Evolutionary conservation across 1,140 invertebrate genomes (phyloP), one percentile per base, ranked within the genome.

Genomic region (Acyrthosiphon pisum): DNA sequence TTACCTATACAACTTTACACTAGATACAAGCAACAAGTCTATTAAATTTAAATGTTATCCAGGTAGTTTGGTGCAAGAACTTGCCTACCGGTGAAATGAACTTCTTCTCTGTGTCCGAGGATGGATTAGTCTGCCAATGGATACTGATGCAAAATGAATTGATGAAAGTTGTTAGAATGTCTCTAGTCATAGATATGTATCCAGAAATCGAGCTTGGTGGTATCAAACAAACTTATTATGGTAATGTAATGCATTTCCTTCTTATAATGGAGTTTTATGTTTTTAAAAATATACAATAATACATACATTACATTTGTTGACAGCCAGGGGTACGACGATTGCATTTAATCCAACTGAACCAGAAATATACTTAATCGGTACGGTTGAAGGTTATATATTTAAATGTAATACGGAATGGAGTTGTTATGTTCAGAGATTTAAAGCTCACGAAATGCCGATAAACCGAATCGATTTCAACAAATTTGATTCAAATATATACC

Each of bases 361-460:
- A 2, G 96, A 97, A 93, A 96, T 98, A 90, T 99, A 98, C 95
- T 95, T 99, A 60, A 97, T 99, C 50, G 98, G 98, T 44, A 99
- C 98, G 1, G 98, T 99, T 94, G 98, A 98, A 94, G 98, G 99
- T n/a, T 96, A 97, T 93, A 97, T 99, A 94, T 98, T 98, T 95
- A 98, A 98, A 94, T 99, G 98, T 95, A 98, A 98, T 87, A 97
- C 97, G 3, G 97, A 96, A 46, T 97, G 97, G 94, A 97, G 97
- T 23, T 96, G 96, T 94, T 98, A 98, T 95, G 96, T 98, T 93
- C 96, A 97, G 94, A 97, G 97, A 4, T 98, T 98, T 94, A 94
- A 96, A 86, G 96, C 97, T 93, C 98, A 99, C 95, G 97, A 98
- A 94, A 97, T 99, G 96, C 97, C 98, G 0, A 97, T 99, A 6